Conservation (phyloP, 2,888 invertebrate species). For the Callyntrura sp. region DNA sequence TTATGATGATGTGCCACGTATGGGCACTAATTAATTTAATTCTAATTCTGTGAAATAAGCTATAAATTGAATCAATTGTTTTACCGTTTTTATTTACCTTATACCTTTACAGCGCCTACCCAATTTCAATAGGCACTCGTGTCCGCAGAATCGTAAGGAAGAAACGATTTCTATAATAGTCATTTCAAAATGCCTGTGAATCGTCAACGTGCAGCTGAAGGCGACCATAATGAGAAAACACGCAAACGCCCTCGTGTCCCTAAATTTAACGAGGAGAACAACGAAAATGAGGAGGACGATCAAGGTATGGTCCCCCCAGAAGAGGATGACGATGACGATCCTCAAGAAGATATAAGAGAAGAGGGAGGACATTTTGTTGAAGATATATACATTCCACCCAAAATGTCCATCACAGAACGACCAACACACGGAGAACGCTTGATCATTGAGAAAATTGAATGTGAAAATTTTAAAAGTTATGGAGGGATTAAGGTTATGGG, state of each 20-base stretch:
- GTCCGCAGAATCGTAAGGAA: too few relatives aligned
- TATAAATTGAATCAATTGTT: too few relatives aligned
- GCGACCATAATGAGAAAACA: not conserved
- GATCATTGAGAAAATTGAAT: constrained; percentile 95
- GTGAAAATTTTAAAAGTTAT: constrained; percentile 98
- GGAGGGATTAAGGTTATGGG: constrained; percentile 93
- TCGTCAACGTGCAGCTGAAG: not conserved
- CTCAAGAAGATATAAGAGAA: constrained; percentile 83
- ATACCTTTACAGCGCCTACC: too few relatives aligned
- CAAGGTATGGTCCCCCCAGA: constrained; percentile 52
- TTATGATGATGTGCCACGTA: too few relatives aligned
- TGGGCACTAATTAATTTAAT: too few relatives aligned
- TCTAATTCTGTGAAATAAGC: too few relatives aligned
- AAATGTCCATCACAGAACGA: constrained; percentile 73
- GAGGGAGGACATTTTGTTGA: constrained; percentile 90
- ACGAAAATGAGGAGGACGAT: constrained; percentile 68
- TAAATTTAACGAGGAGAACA: constrained; percentile 59
- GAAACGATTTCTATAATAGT: too few relatives aligned
- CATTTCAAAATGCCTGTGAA: constrained; percentile 63
- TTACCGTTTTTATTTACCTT: too few relatives aligned
- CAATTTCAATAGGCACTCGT: too few relatives aligned
- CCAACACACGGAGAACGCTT: constrained; percentile 92
- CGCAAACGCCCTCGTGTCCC: constrained; percentile 75
- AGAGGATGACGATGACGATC: constrained; percentile 83
- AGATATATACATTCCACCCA: constrained; percentile 93